Conservation (phyloP, 2,888 invertebrate species). For the Deilephila porcellus region DNA sequence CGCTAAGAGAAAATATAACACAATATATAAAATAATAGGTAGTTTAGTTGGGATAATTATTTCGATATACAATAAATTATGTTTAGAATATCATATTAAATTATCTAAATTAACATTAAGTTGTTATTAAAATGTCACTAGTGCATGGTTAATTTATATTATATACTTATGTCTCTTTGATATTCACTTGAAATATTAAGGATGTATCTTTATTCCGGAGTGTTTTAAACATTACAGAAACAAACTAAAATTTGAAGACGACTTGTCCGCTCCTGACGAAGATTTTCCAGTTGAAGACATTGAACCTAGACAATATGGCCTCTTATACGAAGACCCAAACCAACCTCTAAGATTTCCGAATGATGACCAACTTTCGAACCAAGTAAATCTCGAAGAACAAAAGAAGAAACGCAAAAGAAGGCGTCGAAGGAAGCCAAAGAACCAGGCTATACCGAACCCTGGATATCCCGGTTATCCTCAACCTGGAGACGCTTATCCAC, state of each 20-base stretch:
- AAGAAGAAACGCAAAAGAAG: slow-evolving; percentile 56
- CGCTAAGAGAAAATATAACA: no score
- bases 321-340: slow-evolving; percentile 29
- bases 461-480: slow-evolving; percentile 41
- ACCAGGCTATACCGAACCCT: slow-evolving; percentile 35
- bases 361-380: neutral
- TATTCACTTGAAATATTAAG: no score
- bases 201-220: no score
- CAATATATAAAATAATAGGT: no score
- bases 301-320: slow-evolving; percentile 29
- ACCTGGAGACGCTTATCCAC: slow-evolving; percentile 32
- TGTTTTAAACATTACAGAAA: neutral
- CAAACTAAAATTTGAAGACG: slow-evolving; percentile 11
- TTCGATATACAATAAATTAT: no score
- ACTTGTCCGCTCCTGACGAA: slow-evolving; percentile 37
- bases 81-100: no score
- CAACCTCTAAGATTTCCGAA: slow-evolving; percentile 48
- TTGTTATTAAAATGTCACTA: no score
- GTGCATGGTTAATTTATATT: no score
- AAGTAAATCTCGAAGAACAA: slow-evolving; percentile 29
- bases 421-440: slow-evolving; percentile 53
- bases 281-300: slow-evolving; percentile 38
- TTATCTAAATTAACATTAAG: no score
- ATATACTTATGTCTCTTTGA: no score
- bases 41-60: no score